phyloP scores from a whole-genome alignment of 1,140 invertebrate species.

The Kradibia gibbosae region DNA sequence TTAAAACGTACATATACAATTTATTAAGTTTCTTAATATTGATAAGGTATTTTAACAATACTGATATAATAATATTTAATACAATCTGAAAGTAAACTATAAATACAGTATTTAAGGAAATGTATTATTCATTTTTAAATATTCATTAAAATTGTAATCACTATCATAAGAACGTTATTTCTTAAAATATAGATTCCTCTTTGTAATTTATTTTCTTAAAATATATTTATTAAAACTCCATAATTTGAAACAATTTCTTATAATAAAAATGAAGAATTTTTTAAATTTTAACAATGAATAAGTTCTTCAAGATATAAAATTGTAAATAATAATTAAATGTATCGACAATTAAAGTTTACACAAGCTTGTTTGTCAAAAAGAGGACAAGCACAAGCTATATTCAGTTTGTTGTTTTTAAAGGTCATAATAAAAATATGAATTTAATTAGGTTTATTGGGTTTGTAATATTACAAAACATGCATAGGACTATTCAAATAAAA shows the following conservation, averaged over 20 bases:
- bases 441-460: conserved; percentile 1
- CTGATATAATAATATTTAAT: conserved; percentile 8
- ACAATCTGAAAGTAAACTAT: background rate
- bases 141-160: conserved; percentile 33
- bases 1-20: background rate
- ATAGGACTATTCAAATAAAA: background rate
- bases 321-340: conserved; percentile 43
- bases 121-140: conserved; percentile 41
- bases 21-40: conserved; percentile 1
- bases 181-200: conserved; percentile 16
- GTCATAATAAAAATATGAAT: conserved; percentile 3
- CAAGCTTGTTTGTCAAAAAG: background rate
- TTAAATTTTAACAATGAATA: conserved; percentile 9
- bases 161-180: conserved; percentile 35
- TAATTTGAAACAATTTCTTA: conserved; percentile 1
- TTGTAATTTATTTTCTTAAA: conserved; percentile 40
- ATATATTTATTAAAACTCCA: conserved; percentile 15
- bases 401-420: conserved; percentile 14
- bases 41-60: background rate
- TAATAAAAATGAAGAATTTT: background rate
- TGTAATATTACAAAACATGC: background rate
- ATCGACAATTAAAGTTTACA: conserved; percentile 1
- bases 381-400: background rate
- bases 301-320: conserved; percentile 30
- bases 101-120: conserved; percentile 40